Conservation (phyloP, 2,888 invertebrate genomes). For the Drosophila niveifrons region DNA sequence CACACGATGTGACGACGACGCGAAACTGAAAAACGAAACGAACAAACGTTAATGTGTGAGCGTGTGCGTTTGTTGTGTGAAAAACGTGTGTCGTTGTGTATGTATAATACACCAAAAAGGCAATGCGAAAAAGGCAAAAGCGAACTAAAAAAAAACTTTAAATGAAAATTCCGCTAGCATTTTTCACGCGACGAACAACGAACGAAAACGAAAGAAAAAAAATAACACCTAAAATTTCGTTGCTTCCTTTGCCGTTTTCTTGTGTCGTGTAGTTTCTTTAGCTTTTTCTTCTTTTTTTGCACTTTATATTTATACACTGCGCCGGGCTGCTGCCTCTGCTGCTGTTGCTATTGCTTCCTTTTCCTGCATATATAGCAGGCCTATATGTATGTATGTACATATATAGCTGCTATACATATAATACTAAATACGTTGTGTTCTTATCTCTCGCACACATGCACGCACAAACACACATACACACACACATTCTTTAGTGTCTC, state of each 20-base stretch:
- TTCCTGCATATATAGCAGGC: conserved; percentile 49
- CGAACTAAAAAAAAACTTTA: conserved; percentile 30
- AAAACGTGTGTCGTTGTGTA: conserved; percentile 78
- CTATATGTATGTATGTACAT: conserved; percentile 9
- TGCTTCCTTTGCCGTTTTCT: conserved; percentile 17
- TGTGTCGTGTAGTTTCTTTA: conserved; percentile 12
- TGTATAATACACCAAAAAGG: conserved; percentile 76
- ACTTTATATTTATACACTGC: conserved; percentile 52
- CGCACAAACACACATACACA: conserved; percentile 18
- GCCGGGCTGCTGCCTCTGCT: conserved; percentile 38
- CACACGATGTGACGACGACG: conserved; percentile 42
- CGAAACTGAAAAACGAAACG: conserved; percentile 38
- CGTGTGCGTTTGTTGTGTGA: conserved; percentile 55
- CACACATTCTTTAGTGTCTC: conserved; percentile 37
- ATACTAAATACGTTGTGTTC: conserved; percentile 31
- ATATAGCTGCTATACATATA: conserved; percentile 22
- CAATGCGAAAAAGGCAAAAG: conserved; percentile 46
- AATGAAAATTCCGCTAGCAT: conserved; percentile 59
- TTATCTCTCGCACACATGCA: conserved; percentile 46
- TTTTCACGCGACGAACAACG: conserved; percentile 49
- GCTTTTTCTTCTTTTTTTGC: conserved; percentile 28
- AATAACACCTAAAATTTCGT: conserved; percentile 20
- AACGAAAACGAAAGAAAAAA: conserved; percentile 14
- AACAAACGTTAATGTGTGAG: conserved; percentile 25
- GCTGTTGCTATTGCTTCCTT: conserved; percentile 41